Evolutionary conservation across 1,140 invertebrate species (phyloP).

Genomic region (Patella vulgata): DNA sequence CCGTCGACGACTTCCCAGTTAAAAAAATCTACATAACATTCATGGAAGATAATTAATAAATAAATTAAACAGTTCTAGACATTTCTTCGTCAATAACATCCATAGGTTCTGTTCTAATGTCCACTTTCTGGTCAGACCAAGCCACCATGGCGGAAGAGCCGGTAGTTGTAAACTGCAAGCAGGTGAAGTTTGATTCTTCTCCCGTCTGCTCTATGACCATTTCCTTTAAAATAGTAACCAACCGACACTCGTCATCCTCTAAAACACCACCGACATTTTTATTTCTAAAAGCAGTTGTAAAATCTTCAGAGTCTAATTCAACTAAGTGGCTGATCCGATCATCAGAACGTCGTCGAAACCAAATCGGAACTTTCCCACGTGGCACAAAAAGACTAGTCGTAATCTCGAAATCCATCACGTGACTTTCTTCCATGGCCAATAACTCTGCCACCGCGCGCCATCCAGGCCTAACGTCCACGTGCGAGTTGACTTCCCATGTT

Average conservation of each 20-base stretch:
- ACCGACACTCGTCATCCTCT: slow-evolving; percentile 15
- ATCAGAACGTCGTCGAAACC: slow-evolving; percentile 24
- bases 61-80: too few relatives aligned
- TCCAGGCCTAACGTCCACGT: slow-evolving; percentile 32
- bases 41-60: too few relatives aligned
- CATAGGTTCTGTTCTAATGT: slow-evolving; percentile 32
- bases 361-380: slow-evolving; percentile 23
- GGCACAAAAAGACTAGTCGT: slow-evolving; percentile 28
- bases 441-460: slow-evolving; percentile 34
- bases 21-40: too few relatives aligned
- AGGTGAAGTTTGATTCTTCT: slow-evolving; percentile 8
- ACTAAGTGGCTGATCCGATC: slow-evolving; percentile 9
- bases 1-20: too few relatives aligned
- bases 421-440: slow-evolving; percentile 29
- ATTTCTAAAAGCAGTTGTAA: slow-evolving; percentile 21
- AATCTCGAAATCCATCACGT: slow-evolving; percentile 35
- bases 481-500: slow-evolving; percentile 35
- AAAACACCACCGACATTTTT: slow-evolving; percentile 23
- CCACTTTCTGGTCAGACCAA: slow-evolving; percentile 42
- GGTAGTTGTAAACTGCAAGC: slow-evolving; percentile 30
- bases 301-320: slow-evolving; percentile 15
- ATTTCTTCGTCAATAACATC: slow-evolving; percentile 12
- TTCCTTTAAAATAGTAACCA: slow-evolving; percentile 24
- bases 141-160: slow-evolving; percentile 29
- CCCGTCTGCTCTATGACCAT: slow-evolving; percentile 13